Evolutionary conservation across 2,797 vertebrate species (phyloP), one percentile per base, ranked within the genome.

Genomic region (Hozukius guyotensis): DNA sequence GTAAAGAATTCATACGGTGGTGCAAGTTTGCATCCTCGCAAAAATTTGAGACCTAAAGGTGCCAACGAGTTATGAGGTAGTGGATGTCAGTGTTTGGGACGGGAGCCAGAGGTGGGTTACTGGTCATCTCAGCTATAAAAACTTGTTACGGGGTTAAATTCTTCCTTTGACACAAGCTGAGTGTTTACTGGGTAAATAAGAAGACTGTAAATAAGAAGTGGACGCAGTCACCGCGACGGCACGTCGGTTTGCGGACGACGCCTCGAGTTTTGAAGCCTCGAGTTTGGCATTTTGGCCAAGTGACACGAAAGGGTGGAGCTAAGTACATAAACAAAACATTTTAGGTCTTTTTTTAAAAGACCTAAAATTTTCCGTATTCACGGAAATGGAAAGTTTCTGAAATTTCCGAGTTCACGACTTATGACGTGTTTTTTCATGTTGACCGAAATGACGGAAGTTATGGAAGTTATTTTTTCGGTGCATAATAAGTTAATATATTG

Each of bases 1-100:
- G 83, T 88, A 85, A 92, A 90, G 88, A 86, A 90, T 90, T 91
- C 75, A 90, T 82, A 64, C 25, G 69, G 38, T 73, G 76, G 38
- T 74, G 71, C 13, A 52, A 57, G 74, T 80, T 82, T 82, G 72
- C 70, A 36, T 67, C 65, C 64, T 64, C 4, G 2, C 62, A 68
- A 56, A 34, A 22, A 24, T 3, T 5, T 7, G n/a, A 71, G 66
- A 74, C 67, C 73, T 80, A 1, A 62, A 87, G 81, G 42, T 80
- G 70, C 62, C 69, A 42, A n/a, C 24, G 10, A 57, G 71, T 74
- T 53, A 53, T 5, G 53, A 76, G 53, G 72, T 7, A 9, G 53
- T 14, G 22, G 46, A 25, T 57, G 29, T 66, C 32, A 49, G 72
- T 5, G 62, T 59, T 22, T 29, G 29, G 22, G 69, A 14, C 10